phyloP scores from a whole-genome alignment of 2,113 vertebrate species.

The Talpa occidentalis region DNA sequence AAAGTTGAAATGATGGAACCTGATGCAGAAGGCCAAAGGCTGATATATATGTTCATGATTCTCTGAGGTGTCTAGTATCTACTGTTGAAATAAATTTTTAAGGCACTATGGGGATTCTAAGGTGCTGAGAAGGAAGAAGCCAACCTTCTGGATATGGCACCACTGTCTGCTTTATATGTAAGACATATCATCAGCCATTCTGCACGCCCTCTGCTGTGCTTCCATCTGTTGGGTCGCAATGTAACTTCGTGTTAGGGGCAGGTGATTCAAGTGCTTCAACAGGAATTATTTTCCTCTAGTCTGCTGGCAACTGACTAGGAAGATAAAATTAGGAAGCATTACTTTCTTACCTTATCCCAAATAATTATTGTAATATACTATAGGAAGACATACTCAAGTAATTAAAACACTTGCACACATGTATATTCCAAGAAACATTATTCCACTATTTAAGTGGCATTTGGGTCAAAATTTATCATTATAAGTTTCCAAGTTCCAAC shows the following conservation, averaged over 20 bases:
- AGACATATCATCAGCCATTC: slow-evolving; percentile 77
- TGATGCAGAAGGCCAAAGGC: slow-evolving; percentile 68
- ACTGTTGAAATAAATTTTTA: not conserved
- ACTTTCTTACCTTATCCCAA: slow-evolving; percentile 74
- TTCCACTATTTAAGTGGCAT: not conserved
- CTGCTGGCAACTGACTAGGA: slow-evolving; percentile 83
- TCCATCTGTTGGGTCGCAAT: slow-evolving; percentile 79
- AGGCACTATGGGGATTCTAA: slow-evolving; percentile 54
- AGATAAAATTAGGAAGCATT: slow-evolving; percentile 83
- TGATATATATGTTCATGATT: slow-evolving; percentile 24
- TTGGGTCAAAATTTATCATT: slow-evolving; percentile 1
- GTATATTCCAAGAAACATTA: not conserved
- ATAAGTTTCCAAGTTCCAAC: not conserved
- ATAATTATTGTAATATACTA: slow-evolving; percentile 46
- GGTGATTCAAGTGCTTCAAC: slow-evolving; percentile 81
- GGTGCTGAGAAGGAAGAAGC: slow-evolving; percentile 83
- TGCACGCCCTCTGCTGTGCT: slow-evolving; percentile 78
- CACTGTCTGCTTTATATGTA: slow-evolving; percentile 79
- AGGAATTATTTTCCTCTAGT: slow-evolving; percentile 83
- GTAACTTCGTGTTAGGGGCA: slow-evolving; percentile 80
- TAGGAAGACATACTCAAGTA: slow-evolving; percentile 39
- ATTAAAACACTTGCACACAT: slow-evolving; percentile 38
- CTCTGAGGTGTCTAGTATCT: not conserved
- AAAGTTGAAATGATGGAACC: slow-evolving; percentile 20
- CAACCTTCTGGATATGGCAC: slow-evolving; percentile 81